Evolutionary conservation across 30 jellyfish, hydroid and myxozoan genomes (phyloP).

Genomic region (Chironex yamaguchii): DNA sequence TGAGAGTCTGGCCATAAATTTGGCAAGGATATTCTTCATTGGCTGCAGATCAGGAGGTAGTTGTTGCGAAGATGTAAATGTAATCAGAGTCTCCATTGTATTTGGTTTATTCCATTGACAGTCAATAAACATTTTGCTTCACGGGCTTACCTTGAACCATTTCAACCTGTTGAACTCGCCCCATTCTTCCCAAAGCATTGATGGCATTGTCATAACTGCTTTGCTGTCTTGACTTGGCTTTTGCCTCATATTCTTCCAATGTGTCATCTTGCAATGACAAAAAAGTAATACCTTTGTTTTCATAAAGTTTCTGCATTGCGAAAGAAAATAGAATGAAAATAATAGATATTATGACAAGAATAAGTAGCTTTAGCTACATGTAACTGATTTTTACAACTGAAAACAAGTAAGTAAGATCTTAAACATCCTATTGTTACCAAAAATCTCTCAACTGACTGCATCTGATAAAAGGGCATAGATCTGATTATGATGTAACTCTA

Average conservation of each 20-base stretch:
- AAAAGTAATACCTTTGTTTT: conserved; percentile 51
- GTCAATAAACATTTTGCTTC: no score
- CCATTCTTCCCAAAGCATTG: conserved; percentile 74
- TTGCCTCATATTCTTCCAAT: conserved; percentile 73
- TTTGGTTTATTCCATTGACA: no score
- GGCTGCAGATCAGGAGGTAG: no score
- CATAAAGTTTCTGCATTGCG: conserved; percentile 48
- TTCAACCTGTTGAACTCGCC: conserved; percentile 88
- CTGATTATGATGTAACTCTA: no score
- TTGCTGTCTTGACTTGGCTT: conserved; percentile 65
- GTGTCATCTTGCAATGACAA: conserved; percentile 77
- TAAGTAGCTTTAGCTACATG: no score
- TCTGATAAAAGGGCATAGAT: no score
- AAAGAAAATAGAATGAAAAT: background rate
- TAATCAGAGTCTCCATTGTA: no score
- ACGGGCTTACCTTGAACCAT: conserved; percentile 73
- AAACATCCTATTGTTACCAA: no score
- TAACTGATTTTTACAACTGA: background rate
- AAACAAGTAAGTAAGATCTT: background rate
- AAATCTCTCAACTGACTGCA: no score
- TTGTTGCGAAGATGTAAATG: no score
- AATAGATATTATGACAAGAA: background rate
- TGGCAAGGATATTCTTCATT: background rate
- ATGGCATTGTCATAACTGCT: conserved; percentile 76
- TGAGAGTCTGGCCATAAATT: background rate